Percentiles rank a stretch among this genome's conserved stretches.
Conservation (phyloP, 2,888 invertebrate species). For the Melieria crassipennis region DNA sequence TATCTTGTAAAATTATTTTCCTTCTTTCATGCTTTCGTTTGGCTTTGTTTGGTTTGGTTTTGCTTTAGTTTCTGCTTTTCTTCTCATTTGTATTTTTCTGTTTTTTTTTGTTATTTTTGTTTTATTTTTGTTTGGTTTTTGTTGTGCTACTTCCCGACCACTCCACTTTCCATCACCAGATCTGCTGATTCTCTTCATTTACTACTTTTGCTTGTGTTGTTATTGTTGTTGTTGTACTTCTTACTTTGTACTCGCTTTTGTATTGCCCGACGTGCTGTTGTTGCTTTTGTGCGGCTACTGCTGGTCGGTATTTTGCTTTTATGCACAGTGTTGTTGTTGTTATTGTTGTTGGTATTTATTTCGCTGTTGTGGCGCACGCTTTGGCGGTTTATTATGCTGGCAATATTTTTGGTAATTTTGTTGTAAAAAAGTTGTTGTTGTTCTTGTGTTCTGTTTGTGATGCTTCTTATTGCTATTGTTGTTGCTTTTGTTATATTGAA, state of each 20-base stretch:
- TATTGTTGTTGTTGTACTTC: conserved; percentile 14
- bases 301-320: too few species aligned
- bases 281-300: too few species aligned
- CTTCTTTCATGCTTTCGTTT: conserved; percentile 44
- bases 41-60: conserved; percentile 13
- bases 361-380: background rate
- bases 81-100: conserved; percentile 19
- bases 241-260: conserved; percentile 6
- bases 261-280: too few species aligned
- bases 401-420: background rate
- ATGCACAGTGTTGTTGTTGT: too few species aligned
- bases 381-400: background rate
- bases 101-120: conserved; percentile 29
- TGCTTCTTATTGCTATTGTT: background rate
- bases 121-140: conserved; percentile 16
- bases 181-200: conserved; percentile 6
- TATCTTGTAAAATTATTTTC: conserved; percentile 57
- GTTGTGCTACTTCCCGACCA: background rate
- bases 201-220: background rate
- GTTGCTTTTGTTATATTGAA: conserved; percentile 5
- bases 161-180: background rate
- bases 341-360: background rate
- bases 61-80: conserved; percentile 36
- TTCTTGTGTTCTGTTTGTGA: background rate
- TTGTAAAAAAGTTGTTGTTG: background rate